Base-by-base conservation (phyloP, 1,140 invertebrate genomes). In the Orussus abietinus region DNA sequence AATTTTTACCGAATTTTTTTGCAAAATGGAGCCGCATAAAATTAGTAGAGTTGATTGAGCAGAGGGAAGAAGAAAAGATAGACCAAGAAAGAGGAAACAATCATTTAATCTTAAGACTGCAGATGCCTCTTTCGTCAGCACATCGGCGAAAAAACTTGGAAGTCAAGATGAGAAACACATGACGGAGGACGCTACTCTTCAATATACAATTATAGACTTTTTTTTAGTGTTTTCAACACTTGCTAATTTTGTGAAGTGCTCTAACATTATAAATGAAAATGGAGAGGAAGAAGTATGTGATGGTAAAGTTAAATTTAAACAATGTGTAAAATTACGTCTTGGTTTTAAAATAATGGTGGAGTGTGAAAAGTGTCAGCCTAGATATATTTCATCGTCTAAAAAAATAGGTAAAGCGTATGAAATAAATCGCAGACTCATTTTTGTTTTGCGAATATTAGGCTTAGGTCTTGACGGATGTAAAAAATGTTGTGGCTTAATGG, bases 401-500 rank as follows among this genome's bases (percentile, higher is more conserved):
- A 20, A 55, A 53, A 53, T 53, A 19, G 50, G 50, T 17, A 53
- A 13, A 44, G 21, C 26, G 43, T 55, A 55, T 48, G 44, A 51
- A 47, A n/a, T 55, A 55, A 55, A 53, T 51, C 43, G 42, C 25
- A 26, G 42, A 42, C 53, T 56, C 25, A 45, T 48, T 42, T 56
- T 56, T 47, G 47, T 42, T 22, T 51, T 56, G 53, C 10, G 53
- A 45, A 42, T 54, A 45, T 51, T 56, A 22, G 44, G 53, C 44
- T 50, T 56, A 21, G 51, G 53, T 11, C 45, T 56, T 34, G 53
- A 38, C 37, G 50, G 53, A 47, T 53, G 44, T 35, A 47, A 53
- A 20, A 56, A 56, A 48, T 56, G 53, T 19, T 56, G 53, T 36
- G 53, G 53, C 18, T 45, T 56, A 34, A 56, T 56, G 50, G 53